Evolutionary conservation across 2,797 vertebrate species (phyloP).

Genomic region (Silurus lanzhouensis): DNA sequence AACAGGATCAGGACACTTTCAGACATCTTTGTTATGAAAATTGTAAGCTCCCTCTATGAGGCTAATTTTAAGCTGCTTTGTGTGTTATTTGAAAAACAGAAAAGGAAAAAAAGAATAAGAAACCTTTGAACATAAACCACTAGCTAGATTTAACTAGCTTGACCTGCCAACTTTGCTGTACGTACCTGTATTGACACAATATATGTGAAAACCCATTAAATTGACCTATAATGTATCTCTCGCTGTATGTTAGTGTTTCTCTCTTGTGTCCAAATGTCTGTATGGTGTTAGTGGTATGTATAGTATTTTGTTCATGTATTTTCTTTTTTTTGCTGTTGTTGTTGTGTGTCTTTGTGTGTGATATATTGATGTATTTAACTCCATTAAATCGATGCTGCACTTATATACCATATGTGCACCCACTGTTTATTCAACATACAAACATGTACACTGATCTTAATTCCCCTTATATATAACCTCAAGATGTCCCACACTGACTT

Average conservation of each 20-base stretch:
- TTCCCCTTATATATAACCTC: not conserved
- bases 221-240: slow-evolving; percentile 60
- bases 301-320: not conserved
- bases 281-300: slow-evolving; percentile 6
- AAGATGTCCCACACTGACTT: not conserved
- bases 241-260: slow-evolving; percentile 55
- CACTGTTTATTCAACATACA: slow-evolving; percentile 13
- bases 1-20: slow-evolving; percentile 60
- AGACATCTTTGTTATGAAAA: slow-evolving; percentile 67
- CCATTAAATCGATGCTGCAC: slow-evolving; percentile 26
- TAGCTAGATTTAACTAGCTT: slow-evolving; percentile 78
- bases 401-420: slow-evolving; percentile 33
- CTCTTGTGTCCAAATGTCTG: not conserved
- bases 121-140: slow-evolving; percentile 53
- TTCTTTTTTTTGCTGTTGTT: slow-evolving; percentile 5
- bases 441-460: slow-evolving; percentile 8
- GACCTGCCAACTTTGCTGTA: slow-evolving; percentile 66
- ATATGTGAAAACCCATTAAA: slow-evolving; percentile 74
- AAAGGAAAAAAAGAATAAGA: slow-evolving; percentile 7
- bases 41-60: slow-evolving; percentile 73
- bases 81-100: slow-evolving; percentile 67
- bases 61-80: slow-evolving; percentile 66
- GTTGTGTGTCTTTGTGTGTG: slow-evolving; percentile 20
- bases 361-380: slow-evolving; percentile 11
- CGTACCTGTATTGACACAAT: slow-evolving; percentile 73